Base-by-base conservation (phyloP, 2,797 vertebrate genomes). In the Salarias fasciatus region DNA sequence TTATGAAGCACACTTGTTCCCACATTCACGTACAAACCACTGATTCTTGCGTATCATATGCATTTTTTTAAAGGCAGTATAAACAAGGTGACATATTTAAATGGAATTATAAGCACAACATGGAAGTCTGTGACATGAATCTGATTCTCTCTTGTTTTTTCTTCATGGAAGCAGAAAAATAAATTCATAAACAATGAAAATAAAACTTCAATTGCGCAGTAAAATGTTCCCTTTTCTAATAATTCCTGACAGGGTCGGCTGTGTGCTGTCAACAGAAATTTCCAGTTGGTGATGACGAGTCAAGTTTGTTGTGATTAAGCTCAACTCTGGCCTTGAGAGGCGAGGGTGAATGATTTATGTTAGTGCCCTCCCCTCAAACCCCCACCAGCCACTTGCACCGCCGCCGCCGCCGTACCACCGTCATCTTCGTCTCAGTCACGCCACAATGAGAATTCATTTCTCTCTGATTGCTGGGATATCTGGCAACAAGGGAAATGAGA, bases 381-480 rank as follows among this genome's bases (percentile, higher is more conserved):
- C 11, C 45, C 15, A 6, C 38, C 18, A 24, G 3, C 18, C 18
- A 3, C 18, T 24, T 24, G 18, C 49, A 15, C 31, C 63, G 13
- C 30, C 50, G 28, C 53, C 57, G 10, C 60, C 50, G 41, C 65
- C 67, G 55, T 59, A 50, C 75, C 74, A 41, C 57, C 73, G 49
- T 80, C 81, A 87, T 82, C 83, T 86, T 90, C 90, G 90, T 86
- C 90, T 94, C 93, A 94, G 92, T 94, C 92, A 91, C 37, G 80
- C 91, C 93, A 94, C 93, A 94, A 95, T 96, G 94, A 95, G 92
- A 94, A 93, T 95, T 94, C 91, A 91, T 94, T 95, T 96, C 94
- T 94, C 93, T 94, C 93, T 93, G 94, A 90, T 94, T 93, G 94
- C 91, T 93, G 92, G 95, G 93, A 95, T 94, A 94, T 95, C 94